These are phyloP conservation scores for Hippocampus comes DNA, from an alignment of 2,113 vertebrate species.

Conservation along the genomic window DNA sequence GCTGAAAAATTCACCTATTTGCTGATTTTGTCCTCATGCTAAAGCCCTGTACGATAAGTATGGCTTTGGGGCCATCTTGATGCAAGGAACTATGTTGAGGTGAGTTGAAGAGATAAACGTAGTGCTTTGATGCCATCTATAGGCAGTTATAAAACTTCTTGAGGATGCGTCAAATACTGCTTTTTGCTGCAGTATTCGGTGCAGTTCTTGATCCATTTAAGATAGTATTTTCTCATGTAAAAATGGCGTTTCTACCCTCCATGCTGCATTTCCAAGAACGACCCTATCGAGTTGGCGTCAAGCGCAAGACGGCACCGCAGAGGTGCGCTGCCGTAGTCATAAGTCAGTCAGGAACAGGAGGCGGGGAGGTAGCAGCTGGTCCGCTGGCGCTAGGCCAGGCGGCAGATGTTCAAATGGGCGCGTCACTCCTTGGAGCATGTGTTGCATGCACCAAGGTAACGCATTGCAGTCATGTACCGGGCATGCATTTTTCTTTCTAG, in stretches of 20 bases:
- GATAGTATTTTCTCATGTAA: too few relatives aligned
- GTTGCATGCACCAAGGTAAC: conserved; percentile 67
- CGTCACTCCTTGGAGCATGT: conserved; percentile 57
- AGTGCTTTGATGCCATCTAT: neutral
- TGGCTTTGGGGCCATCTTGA: neutral
- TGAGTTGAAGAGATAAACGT: neutral
- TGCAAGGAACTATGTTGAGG: neutral
- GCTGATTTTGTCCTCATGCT: too few relatives aligned
- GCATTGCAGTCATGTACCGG: conserved; percentile 64
- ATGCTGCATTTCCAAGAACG: conserved; percentile 16
- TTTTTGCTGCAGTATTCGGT: too few relatives aligned
- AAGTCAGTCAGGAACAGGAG: conserved; percentile 45
- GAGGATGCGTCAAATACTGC: too few relatives aligned
- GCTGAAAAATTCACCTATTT: too few relatives aligned
- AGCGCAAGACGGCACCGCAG: neutral
- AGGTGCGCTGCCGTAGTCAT: conserved; percentile 33
- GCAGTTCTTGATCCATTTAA: too few relatives aligned
- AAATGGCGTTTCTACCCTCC: too few relatives aligned
- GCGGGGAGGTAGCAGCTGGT: conserved; percentile 56
- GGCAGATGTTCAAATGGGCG: conserved; percentile 68
- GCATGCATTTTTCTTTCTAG: conserved; percentile 2
- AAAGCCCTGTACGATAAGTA: too few relatives aligned
- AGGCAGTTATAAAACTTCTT: too few relatives aligned
- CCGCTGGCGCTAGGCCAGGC: conserved; percentile 53
- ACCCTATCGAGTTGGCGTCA: conserved; percentile 28